These are phyloP conservation scores for Phengaris arion DNA, from an alignment of 2,888 invertebrate species.

Conservation along the genomic window DNA sequence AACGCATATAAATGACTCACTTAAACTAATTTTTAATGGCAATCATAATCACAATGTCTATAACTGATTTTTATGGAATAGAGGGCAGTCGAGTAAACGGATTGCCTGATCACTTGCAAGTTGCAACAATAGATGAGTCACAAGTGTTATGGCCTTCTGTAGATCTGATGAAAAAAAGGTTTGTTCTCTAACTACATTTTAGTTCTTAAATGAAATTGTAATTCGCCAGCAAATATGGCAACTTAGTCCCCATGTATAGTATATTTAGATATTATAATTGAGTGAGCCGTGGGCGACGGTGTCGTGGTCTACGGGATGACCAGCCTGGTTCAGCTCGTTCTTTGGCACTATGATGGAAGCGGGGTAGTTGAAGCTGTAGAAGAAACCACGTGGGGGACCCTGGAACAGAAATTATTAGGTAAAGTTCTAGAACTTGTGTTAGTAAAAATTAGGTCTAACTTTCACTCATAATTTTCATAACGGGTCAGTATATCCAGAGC, in stretches of 20 bases:
- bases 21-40: constrained; percentile 63
- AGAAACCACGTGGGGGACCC: constrained; percentile 85
- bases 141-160: no score
- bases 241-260: not conserved
- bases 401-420: constrained; percentile 42
- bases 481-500: no score
- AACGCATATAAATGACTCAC: constrained; percentile 38
- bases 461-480: no score
- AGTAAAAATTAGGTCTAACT: not conserved
- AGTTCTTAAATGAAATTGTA: no score
- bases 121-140: no score
- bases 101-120: not conserved
- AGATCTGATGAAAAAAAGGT: not conserved
- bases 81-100: not conserved
- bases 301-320: constrained; percentile 55
- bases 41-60: constrained; percentile 51
- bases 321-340: constrained; percentile 50
- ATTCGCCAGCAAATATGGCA: not conserved
- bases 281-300: constrained; percentile 47
- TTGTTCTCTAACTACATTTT: not conserved
- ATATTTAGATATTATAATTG: constrained; percentile 35
- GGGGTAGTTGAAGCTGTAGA: constrained; percentile 85
- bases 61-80: constrained; percentile 23
- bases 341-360: constrained; percentile 74
- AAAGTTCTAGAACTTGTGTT: not conserved